A percentile compares a stretch with the other conserved stretches of the same genome.
phyloP scores from a whole-genome alignment of 2,113 vertebrate genomes.

The Oophaga pumilio region DNA sequence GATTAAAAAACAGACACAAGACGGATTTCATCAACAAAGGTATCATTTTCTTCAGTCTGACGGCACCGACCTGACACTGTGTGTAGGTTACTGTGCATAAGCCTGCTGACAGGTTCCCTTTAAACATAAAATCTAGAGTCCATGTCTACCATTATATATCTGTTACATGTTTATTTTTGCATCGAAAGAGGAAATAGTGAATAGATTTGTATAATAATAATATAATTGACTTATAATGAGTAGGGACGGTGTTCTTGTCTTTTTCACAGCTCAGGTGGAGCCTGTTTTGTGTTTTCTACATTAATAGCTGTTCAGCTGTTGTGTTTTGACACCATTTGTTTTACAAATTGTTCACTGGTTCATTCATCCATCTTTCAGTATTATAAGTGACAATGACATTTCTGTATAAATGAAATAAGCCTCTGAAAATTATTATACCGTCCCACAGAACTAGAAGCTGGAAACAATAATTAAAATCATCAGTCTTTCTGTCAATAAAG shows the following conservation, averaged over 20 bases:
- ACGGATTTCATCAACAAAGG: too few relatives aligned
- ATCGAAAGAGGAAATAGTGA: too few relatives aligned
- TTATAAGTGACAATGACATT: constrained; percentile 74
- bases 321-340: constrained; percentile 57
- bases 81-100: too few relatives aligned
- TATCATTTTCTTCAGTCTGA: too few relatives aligned
- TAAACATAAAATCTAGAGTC: too few relatives aligned
- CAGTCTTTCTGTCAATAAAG: constrained; percentile 60
- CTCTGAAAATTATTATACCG: constrained; percentile 57
- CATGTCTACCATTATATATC: too few relatives aligned
- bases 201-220: neutral
- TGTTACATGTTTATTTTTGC: too few relatives aligned
- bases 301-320: constrained; percentile 58
- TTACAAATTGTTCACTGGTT: constrained; percentile 65
- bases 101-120: too few relatives aligned
- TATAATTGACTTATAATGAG: neutral
- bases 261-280: neutral
- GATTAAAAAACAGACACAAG: too few relatives aligned
- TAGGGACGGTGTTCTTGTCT: neutral
- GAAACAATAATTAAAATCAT: constrained; percentile 60
- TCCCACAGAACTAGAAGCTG: constrained; percentile 53
- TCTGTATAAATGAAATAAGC: constrained; percentile 70
- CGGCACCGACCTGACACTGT: too few relatives aligned
- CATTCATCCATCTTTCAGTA: constrained; percentile 77
- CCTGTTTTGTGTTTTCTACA: constrained; percentile 11